A percentile compares a stretch with the other conserved stretches of the same genome.
Evolutionary conservation across 2,797 vertebrate genomes (phyloP).

Genomic region (Kryptopterus vitreolus): DNA sequence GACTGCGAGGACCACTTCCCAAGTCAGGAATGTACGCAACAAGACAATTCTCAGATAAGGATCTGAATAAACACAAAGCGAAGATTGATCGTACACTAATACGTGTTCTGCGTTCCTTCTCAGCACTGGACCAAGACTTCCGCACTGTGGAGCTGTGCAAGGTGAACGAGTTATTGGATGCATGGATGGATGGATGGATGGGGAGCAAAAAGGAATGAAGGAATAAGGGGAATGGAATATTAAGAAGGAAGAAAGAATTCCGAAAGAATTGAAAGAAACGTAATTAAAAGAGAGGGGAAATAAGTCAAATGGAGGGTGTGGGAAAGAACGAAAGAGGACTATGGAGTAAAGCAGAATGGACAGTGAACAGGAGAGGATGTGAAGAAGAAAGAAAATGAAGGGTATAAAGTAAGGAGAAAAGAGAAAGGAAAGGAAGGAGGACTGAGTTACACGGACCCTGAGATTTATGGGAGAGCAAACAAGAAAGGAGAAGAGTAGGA

Average conservation of each 20-base stretch:
- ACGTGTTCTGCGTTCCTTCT: constrained; percentile 31
- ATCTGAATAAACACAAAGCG: not conserved
- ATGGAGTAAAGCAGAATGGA: not conserved
- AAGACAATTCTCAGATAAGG: not conserved
- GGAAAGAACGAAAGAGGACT: not conserved
- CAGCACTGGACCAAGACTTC: constrained; percentile 82
- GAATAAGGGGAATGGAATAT: not conserved
- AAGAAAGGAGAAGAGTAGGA: no score
- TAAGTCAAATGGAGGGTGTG: not conserved
- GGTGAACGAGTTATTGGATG: constrained; percentile 59
- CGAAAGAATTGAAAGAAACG: not conserved
- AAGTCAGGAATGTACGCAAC: constrained; percentile 78
- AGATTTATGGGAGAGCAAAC: no score
- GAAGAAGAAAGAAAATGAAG: no score
- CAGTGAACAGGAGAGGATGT: not conserved
- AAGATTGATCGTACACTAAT: not conserved
- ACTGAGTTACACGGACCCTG: no score
- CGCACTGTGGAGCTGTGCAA: constrained; percentile 91
- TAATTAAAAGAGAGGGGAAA: not conserved
- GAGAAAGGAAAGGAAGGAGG: no score
- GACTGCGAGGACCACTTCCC: constrained; percentile 71
- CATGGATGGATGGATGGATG: not conserved
- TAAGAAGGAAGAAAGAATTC: no score
- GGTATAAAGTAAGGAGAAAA: no score
- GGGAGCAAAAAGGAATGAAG: not conserved